A percentile compares a stretch with the other conserved stretches of the same genome.
These are phyloP conservation scores for Huso huso DNA, from an alignment of 2,797 vertebrate species.

Conservation along the genomic window DNA sequence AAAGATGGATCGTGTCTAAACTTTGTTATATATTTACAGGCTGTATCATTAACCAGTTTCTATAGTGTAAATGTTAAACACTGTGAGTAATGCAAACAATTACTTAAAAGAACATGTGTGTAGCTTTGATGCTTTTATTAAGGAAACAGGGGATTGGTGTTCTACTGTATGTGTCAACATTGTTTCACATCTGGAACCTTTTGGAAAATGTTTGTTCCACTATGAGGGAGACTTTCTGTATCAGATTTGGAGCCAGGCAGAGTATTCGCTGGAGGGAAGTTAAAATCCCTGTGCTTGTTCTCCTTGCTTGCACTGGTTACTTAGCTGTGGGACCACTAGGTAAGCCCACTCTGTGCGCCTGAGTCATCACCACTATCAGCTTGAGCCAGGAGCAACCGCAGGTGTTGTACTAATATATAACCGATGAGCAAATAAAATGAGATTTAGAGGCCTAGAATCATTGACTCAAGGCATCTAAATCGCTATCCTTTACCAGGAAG, in stretches of 20 bases:
- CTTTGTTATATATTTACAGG: not conserved
- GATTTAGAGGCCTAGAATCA: slow-evolving; percentile 27
- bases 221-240: not conserved
- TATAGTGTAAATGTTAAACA: too few species aligned
- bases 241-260: slow-evolving; percentile 3
- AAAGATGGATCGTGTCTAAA: too few species aligned
- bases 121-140: not conserved
- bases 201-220: not conserved
- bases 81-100: not conserved
- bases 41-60: not conserved
- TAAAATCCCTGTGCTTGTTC: not conserved
- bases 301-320: not conserved
- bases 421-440: slow-evolving; percentile 33
- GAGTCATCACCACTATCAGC: not conserved
- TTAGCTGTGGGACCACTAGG: not conserved
- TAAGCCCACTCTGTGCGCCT: not conserved
- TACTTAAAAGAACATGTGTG: not conserved
- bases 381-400: slow-evolving; percentile 24
- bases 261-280: not conserved
- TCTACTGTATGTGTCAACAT: not conserved
- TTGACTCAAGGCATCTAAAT: slow-evolving; percentile 36
- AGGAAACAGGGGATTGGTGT: not conserved
- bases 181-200: slow-evolving; percentile 1
- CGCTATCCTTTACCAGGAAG: slow-evolving; percentile 23
- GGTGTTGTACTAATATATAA: slow-evolving; percentile 30